phyloP scores from a whole-genome alignment of 2,113 vertebrate genomes.

The Stictonetta naevosa region DNA sequence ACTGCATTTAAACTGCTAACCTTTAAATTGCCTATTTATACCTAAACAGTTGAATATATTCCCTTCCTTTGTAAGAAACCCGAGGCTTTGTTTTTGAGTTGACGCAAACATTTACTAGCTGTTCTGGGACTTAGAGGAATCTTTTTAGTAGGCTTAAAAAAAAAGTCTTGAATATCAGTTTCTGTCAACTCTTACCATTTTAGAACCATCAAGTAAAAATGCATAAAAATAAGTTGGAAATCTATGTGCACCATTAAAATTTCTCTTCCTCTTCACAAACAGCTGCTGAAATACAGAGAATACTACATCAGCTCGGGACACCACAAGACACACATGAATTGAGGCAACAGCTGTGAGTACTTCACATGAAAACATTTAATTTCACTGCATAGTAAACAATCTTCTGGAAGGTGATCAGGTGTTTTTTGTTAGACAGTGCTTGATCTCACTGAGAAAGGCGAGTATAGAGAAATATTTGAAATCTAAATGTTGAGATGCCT shows the following conservation, averaged over 20 bases:
- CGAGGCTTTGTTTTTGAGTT: not conserved
- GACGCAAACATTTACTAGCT: not conserved
- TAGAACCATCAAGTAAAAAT: conserved; percentile 21
- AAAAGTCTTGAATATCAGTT: not conserved
- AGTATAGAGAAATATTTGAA: not conserved
- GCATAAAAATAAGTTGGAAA: not conserved
- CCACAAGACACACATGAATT: conserved; percentile 87
- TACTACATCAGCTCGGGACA: conserved; percentile 88
- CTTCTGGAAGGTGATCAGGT: not conserved
- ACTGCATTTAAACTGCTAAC: not conserved
- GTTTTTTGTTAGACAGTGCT: not conserved
- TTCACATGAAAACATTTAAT: conserved; percentile 7
- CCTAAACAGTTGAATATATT: not conserved
- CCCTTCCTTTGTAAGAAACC: not conserved
- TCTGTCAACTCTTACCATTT: not conserved
- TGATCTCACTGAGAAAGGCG: not conserved
- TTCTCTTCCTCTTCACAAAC: conserved; percentile 43
- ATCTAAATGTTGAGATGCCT: not conserved
- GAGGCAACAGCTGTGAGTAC: conserved; percentile 90
- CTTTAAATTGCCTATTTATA: not conserved
- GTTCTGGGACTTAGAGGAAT: not conserved
- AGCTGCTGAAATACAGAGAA: conserved; percentile 93
- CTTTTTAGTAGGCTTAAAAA: not conserved
- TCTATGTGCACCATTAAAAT: not conserved
- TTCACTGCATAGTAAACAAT: not conserved